Conservation (phyloP, 2,888 invertebrate species). For the Heliconius sara region DNA sequence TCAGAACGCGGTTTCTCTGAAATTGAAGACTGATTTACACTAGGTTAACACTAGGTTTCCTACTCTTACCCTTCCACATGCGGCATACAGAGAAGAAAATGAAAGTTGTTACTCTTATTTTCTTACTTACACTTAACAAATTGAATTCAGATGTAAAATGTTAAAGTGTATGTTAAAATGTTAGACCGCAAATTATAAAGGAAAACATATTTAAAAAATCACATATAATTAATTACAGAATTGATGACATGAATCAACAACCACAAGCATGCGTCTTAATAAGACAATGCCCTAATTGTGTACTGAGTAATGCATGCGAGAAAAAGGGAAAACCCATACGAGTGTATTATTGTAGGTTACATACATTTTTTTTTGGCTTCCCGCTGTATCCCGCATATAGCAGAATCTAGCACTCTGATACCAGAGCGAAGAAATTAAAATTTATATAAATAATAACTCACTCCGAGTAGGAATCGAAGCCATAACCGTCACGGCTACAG, state of each 20-base stretch:
- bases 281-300: constrained; percentile 4
- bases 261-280: not conserved
- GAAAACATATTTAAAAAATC: not conserved
- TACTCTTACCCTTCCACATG: not conserved
- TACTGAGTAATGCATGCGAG: constrained; percentile 1
- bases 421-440: no score
- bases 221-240: constrained; percentile 5
- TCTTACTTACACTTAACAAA: not conserved
- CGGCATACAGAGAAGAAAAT: not conserved
- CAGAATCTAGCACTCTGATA: not conserved
- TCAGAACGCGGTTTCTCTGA: no score
- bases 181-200: not conserved
- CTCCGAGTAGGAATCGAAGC: no score
- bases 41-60: not conserved
- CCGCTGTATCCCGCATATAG: no score
- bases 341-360: not conserved
- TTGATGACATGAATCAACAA: constrained; percentile 1
- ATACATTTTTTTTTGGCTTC: not conserved
- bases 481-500: no score
- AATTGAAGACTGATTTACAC: no score
- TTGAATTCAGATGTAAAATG: not conserved
- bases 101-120: no score
- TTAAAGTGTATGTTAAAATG: no score
- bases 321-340: constrained; percentile 8
- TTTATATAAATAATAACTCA: no score